Evolutionary conservation across 1,140 invertebrate species (phyloP).

Genomic region (Melipona quadrifasciata): DNA sequence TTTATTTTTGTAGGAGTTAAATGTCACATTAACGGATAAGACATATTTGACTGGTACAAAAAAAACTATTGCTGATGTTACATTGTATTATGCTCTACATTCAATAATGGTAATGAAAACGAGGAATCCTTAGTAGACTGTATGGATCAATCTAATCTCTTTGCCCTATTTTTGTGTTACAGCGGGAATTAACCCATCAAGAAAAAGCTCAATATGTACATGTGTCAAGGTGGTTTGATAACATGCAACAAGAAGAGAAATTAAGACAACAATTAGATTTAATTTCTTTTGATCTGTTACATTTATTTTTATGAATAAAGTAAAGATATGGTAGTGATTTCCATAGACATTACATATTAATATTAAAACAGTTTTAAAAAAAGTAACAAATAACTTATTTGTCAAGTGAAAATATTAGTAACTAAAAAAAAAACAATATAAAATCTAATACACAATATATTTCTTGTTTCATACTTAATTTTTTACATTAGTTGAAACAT

Average conservation of each 20-base stretch:
- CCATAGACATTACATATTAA: not conserved
- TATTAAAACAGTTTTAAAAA: not conserved
- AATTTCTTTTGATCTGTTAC: conserved; percentile 82
- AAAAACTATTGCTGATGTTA: conserved; percentile 84
- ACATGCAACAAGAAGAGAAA: conserved; percentile 84
- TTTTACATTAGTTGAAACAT: not conserved
- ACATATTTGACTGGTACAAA: conserved; percentile 83
- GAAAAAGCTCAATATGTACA: conserved; percentile 85
- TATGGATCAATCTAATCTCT: conserved; percentile 60
- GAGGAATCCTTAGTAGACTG: conserved; percentile 51
- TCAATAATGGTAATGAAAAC: conserved; percentile 81
- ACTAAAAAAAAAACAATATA: not conserved
- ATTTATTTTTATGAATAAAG: conserved; percentile 74
- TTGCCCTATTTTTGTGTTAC: conserved; percentile 58
- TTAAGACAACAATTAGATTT: conserved; percentile 82
- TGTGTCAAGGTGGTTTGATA: conserved; percentile 86
- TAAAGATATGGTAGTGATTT: conserved; percentile 15
- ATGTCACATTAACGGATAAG: conserved; percentile 79
- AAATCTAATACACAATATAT: not conserved
- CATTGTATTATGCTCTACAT: conserved; percentile 83
- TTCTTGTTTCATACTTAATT: not conserved
- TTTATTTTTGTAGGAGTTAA: conserved; percentile 80
- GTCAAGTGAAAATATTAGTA: not conserved
- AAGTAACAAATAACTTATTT: not conserved
- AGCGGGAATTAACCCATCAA: conserved; percentile 80